Evolutionary conservation across 2,888 invertebrate species (phyloP), one percentile per base, ranked within the genome.

Genomic region (Allacma fusca): DNA sequence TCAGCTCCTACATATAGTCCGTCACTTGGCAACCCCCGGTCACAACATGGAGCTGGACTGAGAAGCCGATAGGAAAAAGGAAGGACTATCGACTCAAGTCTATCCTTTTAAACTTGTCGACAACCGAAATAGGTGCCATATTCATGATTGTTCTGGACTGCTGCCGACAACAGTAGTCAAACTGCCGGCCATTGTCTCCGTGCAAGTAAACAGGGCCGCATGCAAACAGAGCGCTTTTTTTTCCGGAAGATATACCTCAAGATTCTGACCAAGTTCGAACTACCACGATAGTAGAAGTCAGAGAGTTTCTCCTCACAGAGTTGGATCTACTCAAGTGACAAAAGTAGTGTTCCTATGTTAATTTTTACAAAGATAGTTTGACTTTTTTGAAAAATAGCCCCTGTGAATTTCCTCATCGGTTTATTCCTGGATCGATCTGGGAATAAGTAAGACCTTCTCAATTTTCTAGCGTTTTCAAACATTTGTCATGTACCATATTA

Each of bases 391-490:
- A 81, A 79, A 77, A 83, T 83, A 80, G 82, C 83, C 29, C 83
- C 83, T 70, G 82, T 83, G 72, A 82, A 80, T 76, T 83, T 83
- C 76, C 80, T 83, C 50, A 81, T 83, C 82, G 83, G 83, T 71
- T 81, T 83, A 78, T 83, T 83, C 83, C 83, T 82, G 74, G 82
- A 83, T 75, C 78, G 80, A 19, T 82, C 83, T 82, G 82, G 83
- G 83, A 82, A 83, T 79, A 82, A 81, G 83, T 83, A 80, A 82
- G 81, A 28, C 16, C 16, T 34, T 68, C 29, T 67, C 34, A 4
- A 62, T 62, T 62, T 62, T 62, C 24, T 59, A 9, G 13, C 13
- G n/a, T n/a, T n/a, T n/a, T n/a, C n/a, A n/a, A n/a, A n/a, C n/a
- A n/a, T n/a, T n/a, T n/a, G n/a, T n/a, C n/a, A n/a, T n/a, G n/a